Evolutionary conservation across 2,888 invertebrate genomes (phyloP).

Genomic region (Parasteatoda lunata): DNA sequence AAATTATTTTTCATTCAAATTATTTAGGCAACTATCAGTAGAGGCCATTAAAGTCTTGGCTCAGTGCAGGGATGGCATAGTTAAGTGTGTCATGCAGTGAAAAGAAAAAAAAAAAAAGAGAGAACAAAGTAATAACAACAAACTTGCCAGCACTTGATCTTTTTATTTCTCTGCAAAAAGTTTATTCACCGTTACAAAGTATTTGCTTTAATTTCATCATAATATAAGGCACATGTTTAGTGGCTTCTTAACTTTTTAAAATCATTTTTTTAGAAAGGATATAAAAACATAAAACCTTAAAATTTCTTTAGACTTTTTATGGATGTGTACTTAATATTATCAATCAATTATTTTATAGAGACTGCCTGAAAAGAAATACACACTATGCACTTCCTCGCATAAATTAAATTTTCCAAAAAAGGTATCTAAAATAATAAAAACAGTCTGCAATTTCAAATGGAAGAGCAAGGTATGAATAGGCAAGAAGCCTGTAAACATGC

Average conservation of each 20-base stretch:
- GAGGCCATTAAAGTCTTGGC: no score
- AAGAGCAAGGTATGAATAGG: conserved; percentile 36
- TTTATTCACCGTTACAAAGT: conserved; percentile 56
- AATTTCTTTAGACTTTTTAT: conserved; percentile 9
- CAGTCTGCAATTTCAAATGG: conserved; percentile 29
- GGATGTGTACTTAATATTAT: conserved; percentile 8
- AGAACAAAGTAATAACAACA: not conserved
- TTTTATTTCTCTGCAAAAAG: conserved; percentile 64
- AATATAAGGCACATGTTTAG: conserved; percentile 67
- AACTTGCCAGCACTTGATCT: conserved; percentile 62
- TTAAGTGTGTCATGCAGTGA: no score
- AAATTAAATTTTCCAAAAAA: conserved; percentile 20
- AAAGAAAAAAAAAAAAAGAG: no score
- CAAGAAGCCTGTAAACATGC: conserved; percentile 65
- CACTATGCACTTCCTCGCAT: not conserved
- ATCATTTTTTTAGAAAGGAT: conserved; percentile 28
- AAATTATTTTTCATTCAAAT: no score
- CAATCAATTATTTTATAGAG: not conserved
- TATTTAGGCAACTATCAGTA: no score
- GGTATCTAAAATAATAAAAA: conserved; percentile 26
- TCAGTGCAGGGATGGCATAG: no score
- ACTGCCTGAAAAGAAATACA: not conserved
- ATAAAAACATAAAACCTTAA: conserved; percentile 45
- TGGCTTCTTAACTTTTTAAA: conserved; percentile 62
- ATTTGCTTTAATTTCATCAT: conserved; percentile 50